Base-by-base conservation (phyloP, 2,113 vertebrate species). In the Coturnix japonica region DNA sequence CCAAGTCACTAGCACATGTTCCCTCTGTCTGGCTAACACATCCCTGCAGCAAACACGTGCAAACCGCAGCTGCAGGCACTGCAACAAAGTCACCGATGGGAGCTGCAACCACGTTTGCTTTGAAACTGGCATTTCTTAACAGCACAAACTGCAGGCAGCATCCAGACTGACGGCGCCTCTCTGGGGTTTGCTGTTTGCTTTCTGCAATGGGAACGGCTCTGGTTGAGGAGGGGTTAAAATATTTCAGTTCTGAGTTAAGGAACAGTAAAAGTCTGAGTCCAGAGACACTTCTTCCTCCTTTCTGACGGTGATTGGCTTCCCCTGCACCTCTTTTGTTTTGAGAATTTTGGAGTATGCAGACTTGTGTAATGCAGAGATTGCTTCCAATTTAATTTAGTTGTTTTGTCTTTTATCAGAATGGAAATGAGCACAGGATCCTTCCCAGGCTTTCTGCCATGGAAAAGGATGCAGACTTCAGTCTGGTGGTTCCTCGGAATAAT, bases 341-440 rank as follows among this genome's bases (percentile, higher is more conserved):
- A 94, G 91, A 96, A 91, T 81, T 90, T 51, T 67, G 65, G 92
- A 95, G 61, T 63, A 26, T 85, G 93, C 41, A 85, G 94, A 72
- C 91, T 95, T 94, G 94, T 95, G 94, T 96, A 96, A 96, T 94
- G 87, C 67, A 78, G 89, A 98, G 96, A 97, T 97, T 83, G 97
- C 97, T 98, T 98, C 98, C 98, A 98, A 98, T 98, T 98, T 97
- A 98, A 98, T 98, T 98, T 98, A 95, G 97, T 98, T 98, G 98
- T 98, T 98, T 98, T 98, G 98, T 98, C 98, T 98, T 97, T 87
- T 89, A 90, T 89, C 93, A n/a, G 39, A 74, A 94, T 89, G 85
- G 93, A 89, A 96, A 94, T 0, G 60, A 89, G 82, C 59, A 67
- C 77, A 39, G 95, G 95, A 95, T 94, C 91, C 85, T 95, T 92